Evolutionary conservation across 2,888 invertebrate species (phyloP).

Genomic region (Hartigia nigra): DNA sequence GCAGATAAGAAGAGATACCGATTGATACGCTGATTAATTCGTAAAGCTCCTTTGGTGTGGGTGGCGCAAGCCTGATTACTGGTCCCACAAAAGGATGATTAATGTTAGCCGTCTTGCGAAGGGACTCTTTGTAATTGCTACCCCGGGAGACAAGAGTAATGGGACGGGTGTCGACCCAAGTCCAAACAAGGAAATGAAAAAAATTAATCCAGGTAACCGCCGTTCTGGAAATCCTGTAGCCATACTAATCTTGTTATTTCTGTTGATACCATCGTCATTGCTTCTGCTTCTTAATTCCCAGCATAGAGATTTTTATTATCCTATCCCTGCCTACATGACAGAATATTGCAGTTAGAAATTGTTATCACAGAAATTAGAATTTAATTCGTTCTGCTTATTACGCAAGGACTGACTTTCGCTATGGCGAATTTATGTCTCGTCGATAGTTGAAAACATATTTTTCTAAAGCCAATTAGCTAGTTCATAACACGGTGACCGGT

Average conservation of each 20-base stretch:
- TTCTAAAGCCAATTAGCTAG: not conserved
- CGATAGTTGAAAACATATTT: not conserved
- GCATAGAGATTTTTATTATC: not conserved
- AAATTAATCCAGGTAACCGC: not conserved
- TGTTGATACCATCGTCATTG: too few species aligned
- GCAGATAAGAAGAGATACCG: not conserved
- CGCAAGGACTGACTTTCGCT: not conserved
- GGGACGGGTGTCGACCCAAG: not conserved
- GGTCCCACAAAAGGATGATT: slow-evolving; percentile 39
- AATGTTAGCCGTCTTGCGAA: slow-evolving; percentile 22
- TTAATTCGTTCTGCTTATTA: not conserved
- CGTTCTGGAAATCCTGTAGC: not conserved
- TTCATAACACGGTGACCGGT: not conserved
- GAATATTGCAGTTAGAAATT: not conserved
- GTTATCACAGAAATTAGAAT: not conserved
- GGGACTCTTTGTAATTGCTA: slow-evolving; percentile 12
- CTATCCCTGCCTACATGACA: not conserved
- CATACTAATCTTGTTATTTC: not conserved
- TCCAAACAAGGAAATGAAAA: not conserved
- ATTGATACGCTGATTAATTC: slow-evolving; percentile 36
- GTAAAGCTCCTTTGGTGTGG: slow-evolving; percentile 27
- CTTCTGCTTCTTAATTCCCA: not conserved
- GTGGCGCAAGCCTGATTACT: slow-evolving; percentile 11
- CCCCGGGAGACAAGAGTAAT: slow-evolving; percentile 12
- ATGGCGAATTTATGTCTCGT: not conserved